A percentile compares a stretch with the other conserved stretches of the same genome.
phyloP scores from a whole-genome alignment of 2,888 invertebrate genomes.

The Volucella inflata region DNA sequence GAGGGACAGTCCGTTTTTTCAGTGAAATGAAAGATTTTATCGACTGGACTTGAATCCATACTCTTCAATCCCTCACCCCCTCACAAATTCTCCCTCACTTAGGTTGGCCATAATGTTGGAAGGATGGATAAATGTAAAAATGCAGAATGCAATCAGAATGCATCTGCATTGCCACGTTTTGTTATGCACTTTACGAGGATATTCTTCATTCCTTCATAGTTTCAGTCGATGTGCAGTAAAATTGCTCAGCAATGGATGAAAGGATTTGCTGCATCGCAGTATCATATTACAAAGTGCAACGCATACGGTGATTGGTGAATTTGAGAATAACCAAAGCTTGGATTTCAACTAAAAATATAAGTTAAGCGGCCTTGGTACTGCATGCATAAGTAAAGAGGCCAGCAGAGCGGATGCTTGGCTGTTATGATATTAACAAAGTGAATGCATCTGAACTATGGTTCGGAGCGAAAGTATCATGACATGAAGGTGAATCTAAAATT shows the following conservation, averaged over 20 bases:
- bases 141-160: conserved; percentile 44
- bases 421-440: not conserved
- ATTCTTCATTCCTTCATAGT: conserved; percentile 9
- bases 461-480: no score
- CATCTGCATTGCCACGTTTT: conserved; percentile 41
- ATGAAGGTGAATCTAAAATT: no score
- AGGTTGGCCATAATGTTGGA: conserved; percentile 28
- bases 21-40: conserved; percentile 55
- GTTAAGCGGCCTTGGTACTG: not conserved
- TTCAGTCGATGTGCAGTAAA: conserved; percentile 34
- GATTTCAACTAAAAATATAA: conserved; percentile 45
- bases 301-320: conserved; percentile 4
- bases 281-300: conserved; percentile 61
- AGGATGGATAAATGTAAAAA: conserved; percentile 40
- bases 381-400: conserved; percentile 8
- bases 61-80: not conserved
- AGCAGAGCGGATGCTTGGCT: conserved; percentile 2
- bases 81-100: conserved; percentile 1
- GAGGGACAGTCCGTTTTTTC: conserved; percentile 36
- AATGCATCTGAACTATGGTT: not conserved
- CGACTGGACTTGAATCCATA: conserved; percentile 11
- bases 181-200: conserved; percentile 50
- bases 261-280: conserved; percentile 33
- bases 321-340: conserved; percentile 51
- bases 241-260: conserved; percentile 50